A percentile compares a stretch with the other conserved stretches of the same genome.
Conservation (phyloP, 2,113 vertebrate species). For the Psittacula cyanocephala region DNA sequence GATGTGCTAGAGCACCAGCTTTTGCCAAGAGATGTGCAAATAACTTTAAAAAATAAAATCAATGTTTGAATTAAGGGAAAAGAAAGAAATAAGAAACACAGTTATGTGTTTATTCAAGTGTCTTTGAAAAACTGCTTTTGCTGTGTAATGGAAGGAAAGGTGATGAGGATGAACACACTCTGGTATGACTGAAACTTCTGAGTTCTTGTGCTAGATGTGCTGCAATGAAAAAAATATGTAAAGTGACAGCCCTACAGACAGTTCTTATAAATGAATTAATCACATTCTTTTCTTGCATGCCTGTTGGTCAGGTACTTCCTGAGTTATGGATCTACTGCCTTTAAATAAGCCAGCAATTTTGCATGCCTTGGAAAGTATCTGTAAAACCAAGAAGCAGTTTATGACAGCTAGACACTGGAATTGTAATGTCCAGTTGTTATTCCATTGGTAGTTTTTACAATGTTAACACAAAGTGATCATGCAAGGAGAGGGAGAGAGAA, state of each 20-base stretch:
- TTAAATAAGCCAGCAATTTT: background rate
- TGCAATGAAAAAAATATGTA: background rate
- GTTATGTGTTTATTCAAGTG: background rate
- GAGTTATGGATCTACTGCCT: background rate
- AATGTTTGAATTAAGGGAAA: background rate
- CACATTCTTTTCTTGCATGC: background rate
- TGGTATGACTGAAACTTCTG: background rate
- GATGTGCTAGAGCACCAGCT: background rate
- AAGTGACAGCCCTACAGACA: background rate
- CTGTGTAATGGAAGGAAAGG: background rate
- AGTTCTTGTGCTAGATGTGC: background rate
- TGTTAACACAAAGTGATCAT: background rate
- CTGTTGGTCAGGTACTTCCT: background rate
- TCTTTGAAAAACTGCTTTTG: background rate
- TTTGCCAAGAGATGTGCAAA: background rate
- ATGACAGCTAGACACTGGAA: background rate
- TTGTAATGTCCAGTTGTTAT: background rate
- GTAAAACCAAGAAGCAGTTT: background rate
- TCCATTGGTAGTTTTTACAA: background rate
- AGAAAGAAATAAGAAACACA: fast-evolving
- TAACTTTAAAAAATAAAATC: background rate
- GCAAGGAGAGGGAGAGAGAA: background rate
- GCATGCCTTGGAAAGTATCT: background rate
- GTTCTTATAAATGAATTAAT: background rate
- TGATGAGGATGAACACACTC: background rate